Percentiles rank a stretch among this genome's conserved stretches.
phyloP scores from a whole-genome alignment of 92 coral and sea anemone species.

The Muricea muricata region DNA sequence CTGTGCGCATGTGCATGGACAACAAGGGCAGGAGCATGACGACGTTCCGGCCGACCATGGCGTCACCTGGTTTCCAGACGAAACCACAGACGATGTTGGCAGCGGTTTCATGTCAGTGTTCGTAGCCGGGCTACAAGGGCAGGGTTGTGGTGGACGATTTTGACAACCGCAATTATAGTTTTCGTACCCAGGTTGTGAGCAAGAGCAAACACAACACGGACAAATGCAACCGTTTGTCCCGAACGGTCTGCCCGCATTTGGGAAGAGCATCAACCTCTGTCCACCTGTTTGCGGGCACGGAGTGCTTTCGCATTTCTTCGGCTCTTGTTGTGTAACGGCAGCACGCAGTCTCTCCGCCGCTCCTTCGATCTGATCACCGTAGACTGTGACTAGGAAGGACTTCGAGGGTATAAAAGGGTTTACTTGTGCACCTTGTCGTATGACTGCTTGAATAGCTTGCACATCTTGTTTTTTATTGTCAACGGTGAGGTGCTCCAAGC shows the following conservation, averaged over 20 bases:
- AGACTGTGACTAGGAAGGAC: conserved; percentile 39
- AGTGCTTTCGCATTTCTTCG: background rate
- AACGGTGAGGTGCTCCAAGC: too few species aligned
- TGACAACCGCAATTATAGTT: conserved; percentile 40
- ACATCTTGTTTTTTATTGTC: too few species aligned
- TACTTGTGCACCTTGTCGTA: background rate
- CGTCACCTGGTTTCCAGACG: background rate
- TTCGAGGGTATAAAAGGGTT: conserved; percentile 17
- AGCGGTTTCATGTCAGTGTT: background rate
- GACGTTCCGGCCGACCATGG: conserved; percentile 16
- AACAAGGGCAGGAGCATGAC: conserved; percentile 10
- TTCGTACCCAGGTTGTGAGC: conserved; percentile 12
- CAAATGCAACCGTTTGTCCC: conserved; percentile 4
- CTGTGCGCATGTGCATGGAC: conserved; percentile 5
- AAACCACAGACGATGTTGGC: background rate
- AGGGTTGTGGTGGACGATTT: conserved; percentile 25
- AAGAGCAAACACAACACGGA: conserved; percentile 40
- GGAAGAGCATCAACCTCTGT: conserved; percentile 15
- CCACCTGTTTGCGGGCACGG: background rate
- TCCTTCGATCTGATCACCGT: conserved; percentile 33
- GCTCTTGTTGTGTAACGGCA: background rate
- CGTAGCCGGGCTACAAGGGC: conserved; percentile 23
- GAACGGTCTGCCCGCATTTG: background rate
- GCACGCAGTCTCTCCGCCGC: conserved; percentile 24
- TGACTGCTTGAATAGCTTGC: too few species aligned